Evolutionary conservation across 2,888 invertebrate species (phyloP).

Genomic region (Drosophila ustulata): DNA sequence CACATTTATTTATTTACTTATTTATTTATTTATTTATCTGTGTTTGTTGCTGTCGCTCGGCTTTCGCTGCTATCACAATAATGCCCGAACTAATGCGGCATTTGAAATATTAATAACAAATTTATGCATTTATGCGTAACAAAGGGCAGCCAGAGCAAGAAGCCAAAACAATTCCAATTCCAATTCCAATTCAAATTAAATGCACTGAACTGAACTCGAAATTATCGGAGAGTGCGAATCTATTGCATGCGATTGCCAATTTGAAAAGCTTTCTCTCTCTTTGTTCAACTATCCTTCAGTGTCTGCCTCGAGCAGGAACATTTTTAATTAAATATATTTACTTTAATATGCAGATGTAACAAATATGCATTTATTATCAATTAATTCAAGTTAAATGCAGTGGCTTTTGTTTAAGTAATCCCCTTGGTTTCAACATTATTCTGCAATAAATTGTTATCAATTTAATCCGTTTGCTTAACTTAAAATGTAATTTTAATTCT

Average conservation of each 20-base stretch:
- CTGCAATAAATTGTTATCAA: too few relatives aligned
- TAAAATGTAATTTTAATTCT: too few relatives aligned
- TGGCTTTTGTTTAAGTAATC: too few relatives aligned
- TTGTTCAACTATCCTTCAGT: background rate
- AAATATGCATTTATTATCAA: too few relatives aligned
- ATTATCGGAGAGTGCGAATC: background rate
- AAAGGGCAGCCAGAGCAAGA: slow-evolving; percentile 6
- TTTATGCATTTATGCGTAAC: slow-evolving; percentile 53
- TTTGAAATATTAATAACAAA: slow-evolving; percentile 60
- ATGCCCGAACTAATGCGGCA: slow-evolving; percentile 39
- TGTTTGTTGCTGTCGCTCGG: background rate
- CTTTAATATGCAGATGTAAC: too few relatives aligned
- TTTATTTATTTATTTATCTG: background rate
- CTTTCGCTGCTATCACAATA: slow-evolving; percentile 3
- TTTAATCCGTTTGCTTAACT: too few relatives aligned
- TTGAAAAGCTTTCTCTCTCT: background rate
- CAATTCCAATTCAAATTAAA: too few relatives aligned
- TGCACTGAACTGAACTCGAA: too few relatives aligned
- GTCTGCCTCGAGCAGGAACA: background rate
- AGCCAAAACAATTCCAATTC: background rate
- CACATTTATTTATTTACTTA: background rate
- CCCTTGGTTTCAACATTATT: too few relatives aligned
- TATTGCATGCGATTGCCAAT: background rate
- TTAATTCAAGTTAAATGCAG: too few relatives aligned
- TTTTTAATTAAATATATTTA: background rate